These are phyloP conservation scores for Tillus elongatus DNA, from an alignment of 2,888 invertebrate species.

Conservation along the genomic window DNA sequence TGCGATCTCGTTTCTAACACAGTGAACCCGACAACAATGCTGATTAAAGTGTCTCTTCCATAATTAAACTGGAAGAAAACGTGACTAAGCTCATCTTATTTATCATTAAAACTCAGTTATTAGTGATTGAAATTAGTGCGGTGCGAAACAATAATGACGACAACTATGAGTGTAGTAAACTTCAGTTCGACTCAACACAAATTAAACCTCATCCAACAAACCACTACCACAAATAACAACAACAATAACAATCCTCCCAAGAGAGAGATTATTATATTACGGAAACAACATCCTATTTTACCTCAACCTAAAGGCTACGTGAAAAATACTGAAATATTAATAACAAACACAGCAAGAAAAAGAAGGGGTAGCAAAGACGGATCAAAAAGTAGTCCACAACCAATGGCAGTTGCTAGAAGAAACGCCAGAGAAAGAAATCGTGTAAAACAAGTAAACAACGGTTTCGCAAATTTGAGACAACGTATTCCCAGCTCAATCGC, in stretches of 20 bases:
- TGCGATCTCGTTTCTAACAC: no score
- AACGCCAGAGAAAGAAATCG: slow-evolving; percentile 90
- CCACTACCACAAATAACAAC: no score
- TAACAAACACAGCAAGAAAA: slow-evolving; percentile 36
- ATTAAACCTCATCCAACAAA: slow-evolving; percentile 57
- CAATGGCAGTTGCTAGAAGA: slow-evolving; percentile 74
- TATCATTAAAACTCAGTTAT: no score
- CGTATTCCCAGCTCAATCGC: slow-evolving; percentile 80
- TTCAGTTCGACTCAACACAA: slow-evolving; percentile 52
- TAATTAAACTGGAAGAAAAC: no score
- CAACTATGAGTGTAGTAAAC: slow-evolving; percentile 51
- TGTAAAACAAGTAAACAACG: slow-evolving; percentile 87
- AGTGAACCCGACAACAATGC: no score
- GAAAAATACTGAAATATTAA: slow-evolving; percentile 29
- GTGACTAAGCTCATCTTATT: no score
- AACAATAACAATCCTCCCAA: slow-evolving; percentile 43
- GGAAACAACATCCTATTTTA: slow-evolving; percentile 45
- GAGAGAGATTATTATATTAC: slow-evolving; percentile 48
- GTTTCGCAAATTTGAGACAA: slow-evolving; percentile 77
- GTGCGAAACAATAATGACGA: slow-evolving; percentile 45
- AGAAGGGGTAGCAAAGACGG: slow-evolving; percentile 30
- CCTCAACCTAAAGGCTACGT: slow-evolving; percentile 31
- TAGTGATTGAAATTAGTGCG: no score
- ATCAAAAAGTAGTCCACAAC: slow-evolving; percentile 48
- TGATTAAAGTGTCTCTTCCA: no score